These are phyloP conservation scores for Mesembrinibis cayennensis DNA, from an alignment of 2,113 vertebrate species.

Conservation along the genomic window DNA sequence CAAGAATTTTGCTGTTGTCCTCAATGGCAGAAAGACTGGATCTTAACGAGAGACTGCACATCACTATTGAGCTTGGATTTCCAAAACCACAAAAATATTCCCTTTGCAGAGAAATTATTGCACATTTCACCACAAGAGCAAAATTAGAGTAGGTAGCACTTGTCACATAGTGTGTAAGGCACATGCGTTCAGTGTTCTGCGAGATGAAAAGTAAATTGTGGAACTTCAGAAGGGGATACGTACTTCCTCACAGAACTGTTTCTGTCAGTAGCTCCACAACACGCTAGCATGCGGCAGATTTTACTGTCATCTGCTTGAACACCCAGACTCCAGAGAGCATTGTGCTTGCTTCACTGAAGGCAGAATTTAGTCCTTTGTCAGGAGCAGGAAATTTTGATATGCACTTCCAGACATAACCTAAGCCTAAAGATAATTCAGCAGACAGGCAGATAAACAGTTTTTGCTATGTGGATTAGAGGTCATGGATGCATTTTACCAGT, in stretches of 20 bases:
- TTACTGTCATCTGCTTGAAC: not conserved
- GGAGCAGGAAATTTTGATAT: not conserved
- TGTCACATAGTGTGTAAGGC: not conserved
- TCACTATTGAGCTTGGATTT: not conserved
- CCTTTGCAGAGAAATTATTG: not conserved
- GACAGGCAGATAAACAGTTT: not conserved
- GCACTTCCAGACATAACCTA: not conserved
- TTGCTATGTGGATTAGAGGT: not conserved
- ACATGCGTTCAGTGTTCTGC: not conserved
- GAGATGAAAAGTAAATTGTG: not conserved
- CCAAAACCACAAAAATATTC: not conserved
- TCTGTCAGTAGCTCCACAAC: not conserved
- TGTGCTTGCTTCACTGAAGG: not conserved
- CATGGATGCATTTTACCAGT: not conserved
- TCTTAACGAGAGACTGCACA: not conserved
- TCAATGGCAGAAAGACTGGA: not conserved
- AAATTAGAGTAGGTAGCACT: not conserved
- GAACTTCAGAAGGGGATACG: not conserved
- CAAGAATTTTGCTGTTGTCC: not conserved
- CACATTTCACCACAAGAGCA: not conserved
- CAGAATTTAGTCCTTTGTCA: not conserved
- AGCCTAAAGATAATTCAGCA: not conserved
- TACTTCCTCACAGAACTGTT: not conserved
- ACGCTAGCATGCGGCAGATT: not conserved
- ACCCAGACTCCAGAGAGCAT: not conserved